Base-by-base conservation (phyloP, 2,888 invertebrate species). In the Ephialtes manifestator region DNA sequence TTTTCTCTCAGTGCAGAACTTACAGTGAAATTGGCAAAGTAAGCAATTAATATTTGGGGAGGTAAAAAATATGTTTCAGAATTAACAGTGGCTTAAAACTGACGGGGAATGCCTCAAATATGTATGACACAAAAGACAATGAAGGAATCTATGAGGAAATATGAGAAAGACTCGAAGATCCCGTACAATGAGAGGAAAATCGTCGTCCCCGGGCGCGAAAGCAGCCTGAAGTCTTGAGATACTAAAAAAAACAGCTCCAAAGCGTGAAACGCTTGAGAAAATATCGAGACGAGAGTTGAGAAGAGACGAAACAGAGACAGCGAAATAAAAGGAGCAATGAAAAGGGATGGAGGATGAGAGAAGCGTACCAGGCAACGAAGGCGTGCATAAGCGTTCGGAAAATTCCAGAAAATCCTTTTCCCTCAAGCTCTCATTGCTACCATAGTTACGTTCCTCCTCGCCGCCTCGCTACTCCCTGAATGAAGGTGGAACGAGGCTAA, bases 351-450 rank as follows among this genome's bases (percentile, higher is more conserved):
- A 2, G 20, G 31, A 70, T 15, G 20, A 28, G 65, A 35, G 46
- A 48, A 58, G 48, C 15, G n/a, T 51, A 65, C 48, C n/a, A 39
- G 55, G 63, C 48, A 74, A 77, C 48, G 60, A 80, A 80, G 76
- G 60, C 79, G 76, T 77, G 76, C 67, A 77, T 71, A 79, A 79
- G 71, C 71, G 35, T 83, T 83, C 63, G 72, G 71, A 80, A 74
- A 80, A 82, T 72, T 60, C 65, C 65, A 18, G 65, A 83, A 85
- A 83, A 85, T 74, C 63, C 53, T 68, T 82, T 75, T 79, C 13
- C 72, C 74, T 11, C 65, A 18, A 18, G 10, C 65, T 39, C 11
- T 39, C 39, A 39, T 10, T 51, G 68, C 71, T 75, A 35, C 43
- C 43, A 71, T 65, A 67, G 82, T 28, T 53, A 46, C 48, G 71